Percentiles rank a stretch among this genome's conserved stretches.
phyloP scores from a whole-genome alignment of 2,797 vertebrate species.

The Oreortyx pictus region DNA sequence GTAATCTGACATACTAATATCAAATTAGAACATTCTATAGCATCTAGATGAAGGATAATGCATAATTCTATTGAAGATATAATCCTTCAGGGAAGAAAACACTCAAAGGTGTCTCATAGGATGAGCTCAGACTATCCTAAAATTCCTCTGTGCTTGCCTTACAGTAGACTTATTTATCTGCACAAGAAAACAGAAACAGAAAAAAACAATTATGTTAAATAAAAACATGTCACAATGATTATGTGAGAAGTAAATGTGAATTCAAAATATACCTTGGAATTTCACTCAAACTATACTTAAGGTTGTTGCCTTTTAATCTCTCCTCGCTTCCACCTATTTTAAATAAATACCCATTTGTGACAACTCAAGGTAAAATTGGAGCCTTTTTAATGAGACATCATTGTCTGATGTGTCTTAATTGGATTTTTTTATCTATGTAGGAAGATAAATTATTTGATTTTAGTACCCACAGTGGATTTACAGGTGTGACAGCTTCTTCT shows the following conservation, averaged over 20 bases:
- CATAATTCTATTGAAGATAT: background rate
- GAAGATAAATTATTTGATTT: constrained; percentile 18
- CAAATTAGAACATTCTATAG: background rate
- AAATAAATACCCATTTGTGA: background rate
- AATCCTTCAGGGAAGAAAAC: background rate
- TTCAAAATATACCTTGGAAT: background rate
- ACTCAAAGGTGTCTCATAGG: background rate
- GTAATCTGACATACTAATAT: background rate
- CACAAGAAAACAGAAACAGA: background rate
- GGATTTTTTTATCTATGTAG: background rate
- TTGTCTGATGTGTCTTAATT: background rate
- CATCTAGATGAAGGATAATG: background rate
- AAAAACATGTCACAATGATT: background rate
- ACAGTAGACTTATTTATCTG: background rate
- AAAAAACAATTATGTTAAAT: background rate
- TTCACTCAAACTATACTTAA: background rate
- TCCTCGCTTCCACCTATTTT: background rate
- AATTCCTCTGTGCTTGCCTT: background rate
- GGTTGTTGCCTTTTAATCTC: background rate
- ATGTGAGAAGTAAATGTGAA: background rate
- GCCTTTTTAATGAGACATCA: background rate
- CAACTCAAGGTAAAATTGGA: background rate
- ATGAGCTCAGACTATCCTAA: background rate
- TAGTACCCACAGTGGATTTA: background rate
- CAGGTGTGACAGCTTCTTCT: background rate